phyloP scores from a whole-genome alignment of 1,140 invertebrate species.

The Plutomurus gul region DNA sequence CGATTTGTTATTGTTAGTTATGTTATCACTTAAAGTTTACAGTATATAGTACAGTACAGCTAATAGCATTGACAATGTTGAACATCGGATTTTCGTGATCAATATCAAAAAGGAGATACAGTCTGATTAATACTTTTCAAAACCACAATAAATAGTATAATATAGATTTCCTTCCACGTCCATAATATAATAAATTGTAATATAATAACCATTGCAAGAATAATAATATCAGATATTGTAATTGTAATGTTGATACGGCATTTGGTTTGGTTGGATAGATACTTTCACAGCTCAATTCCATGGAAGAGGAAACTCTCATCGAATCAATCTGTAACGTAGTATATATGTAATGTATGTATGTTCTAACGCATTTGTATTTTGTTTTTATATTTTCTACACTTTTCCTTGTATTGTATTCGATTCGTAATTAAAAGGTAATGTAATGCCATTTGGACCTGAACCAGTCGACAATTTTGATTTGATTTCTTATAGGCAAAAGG shows the following conservation, averaged over 20 bases:
- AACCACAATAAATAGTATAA: conserved; percentile 7
- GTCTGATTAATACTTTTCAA: conserved; percentile 25
- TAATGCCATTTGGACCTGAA: conserved; percentile 26
- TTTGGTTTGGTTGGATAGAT: not conserved
- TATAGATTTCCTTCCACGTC: not conserved
- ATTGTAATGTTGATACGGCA: conserved; percentile 18
- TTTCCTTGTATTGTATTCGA: no score
- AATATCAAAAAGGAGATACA: conserved; percentile 24
- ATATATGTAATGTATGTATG: not conserved
- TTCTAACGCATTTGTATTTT: not conserved
- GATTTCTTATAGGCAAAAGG: conserved; percentile 13
- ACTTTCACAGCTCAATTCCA: not conserved
- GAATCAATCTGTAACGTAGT: no score
- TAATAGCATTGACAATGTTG: conserved; percentile 26
- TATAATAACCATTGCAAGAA: conserved; percentile 9
- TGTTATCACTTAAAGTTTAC: not conserved
- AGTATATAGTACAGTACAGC: not conserved
- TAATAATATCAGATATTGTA: conserved; percentile 25
- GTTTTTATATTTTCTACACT: not conserved
- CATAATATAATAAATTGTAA: not conserved
- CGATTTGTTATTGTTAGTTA: not conserved
- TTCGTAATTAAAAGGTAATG: not conserved
- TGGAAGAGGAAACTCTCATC: no score
- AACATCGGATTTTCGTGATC: not conserved
- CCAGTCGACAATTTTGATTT: conserved; percentile 13